Conservation (phyloP, 2,113 vertebrate species). For the Ursus arctos region DNA sequence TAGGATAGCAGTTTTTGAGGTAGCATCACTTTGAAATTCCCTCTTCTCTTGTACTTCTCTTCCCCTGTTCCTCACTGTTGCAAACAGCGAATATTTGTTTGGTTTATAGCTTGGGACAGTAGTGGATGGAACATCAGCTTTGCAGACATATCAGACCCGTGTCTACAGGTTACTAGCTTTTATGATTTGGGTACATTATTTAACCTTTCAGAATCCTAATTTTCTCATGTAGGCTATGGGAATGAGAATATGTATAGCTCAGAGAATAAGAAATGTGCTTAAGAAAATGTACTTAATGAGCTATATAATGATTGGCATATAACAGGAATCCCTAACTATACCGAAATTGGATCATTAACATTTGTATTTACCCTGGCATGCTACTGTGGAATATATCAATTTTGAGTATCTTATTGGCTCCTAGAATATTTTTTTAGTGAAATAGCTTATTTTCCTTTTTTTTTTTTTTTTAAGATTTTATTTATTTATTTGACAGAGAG, state of each 20-base stretch:
- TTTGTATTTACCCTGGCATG: not conserved
- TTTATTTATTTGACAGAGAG: too few relatives aligned
- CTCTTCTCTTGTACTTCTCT: not conserved
- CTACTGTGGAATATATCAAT: not conserved
- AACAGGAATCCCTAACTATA: not conserved
- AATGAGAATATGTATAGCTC: not conserved
- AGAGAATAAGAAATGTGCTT: not conserved
- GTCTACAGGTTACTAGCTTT: not conserved
- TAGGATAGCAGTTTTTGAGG: not conserved
- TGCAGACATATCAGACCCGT: not conserved
- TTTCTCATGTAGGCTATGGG: not conserved
- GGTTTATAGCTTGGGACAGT: not conserved
- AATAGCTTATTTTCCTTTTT: conserved; percentile 4
- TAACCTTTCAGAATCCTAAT: not conserved
- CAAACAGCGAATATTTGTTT: not conserved
- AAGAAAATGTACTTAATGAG: not conserved
- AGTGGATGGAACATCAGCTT: not conserved
- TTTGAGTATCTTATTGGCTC: not conserved
- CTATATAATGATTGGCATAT: not conserved
- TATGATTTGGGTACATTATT: not conserved
- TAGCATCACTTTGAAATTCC: not conserved
- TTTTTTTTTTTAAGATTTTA: too few relatives aligned
- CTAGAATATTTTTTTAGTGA: not conserved
- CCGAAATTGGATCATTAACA: not conserved
- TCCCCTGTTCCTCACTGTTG: not conserved